Conservation (phyloP, 2,113 vertebrate genomes). For the Vidua chalybeata region DNA sequence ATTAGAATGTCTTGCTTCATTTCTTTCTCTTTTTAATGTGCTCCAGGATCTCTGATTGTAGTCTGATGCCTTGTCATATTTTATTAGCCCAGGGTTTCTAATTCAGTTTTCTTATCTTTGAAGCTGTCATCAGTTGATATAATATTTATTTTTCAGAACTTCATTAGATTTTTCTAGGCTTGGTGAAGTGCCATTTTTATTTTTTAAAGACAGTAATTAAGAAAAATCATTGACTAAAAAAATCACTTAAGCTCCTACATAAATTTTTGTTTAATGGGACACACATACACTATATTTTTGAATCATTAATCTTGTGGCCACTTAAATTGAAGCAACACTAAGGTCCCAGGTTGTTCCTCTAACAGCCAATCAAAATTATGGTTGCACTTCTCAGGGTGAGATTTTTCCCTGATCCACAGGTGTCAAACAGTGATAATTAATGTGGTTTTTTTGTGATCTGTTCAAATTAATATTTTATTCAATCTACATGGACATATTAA, state of each 20-base stretch:
- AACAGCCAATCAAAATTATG: not conserved
- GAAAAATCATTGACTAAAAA: not conserved
- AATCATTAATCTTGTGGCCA: not conserved
- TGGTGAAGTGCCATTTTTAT: not conserved
- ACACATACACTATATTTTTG: not conserved
- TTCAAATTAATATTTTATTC: not conserved
- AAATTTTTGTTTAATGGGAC: not conserved
- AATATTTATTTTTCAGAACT: slow-evolving; percentile 12
- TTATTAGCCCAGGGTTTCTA: slow-evolving; percentile 27
- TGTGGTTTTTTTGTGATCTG: not conserved
- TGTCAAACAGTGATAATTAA: not conserved
- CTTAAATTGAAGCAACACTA: not conserved
- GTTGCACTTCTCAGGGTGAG: not conserved
- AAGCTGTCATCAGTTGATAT: not conserved
- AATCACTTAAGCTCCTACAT: not conserved
- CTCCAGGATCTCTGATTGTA: not conserved
- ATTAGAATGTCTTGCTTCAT: slow-evolving; percentile 17
- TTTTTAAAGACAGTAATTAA: not conserved
- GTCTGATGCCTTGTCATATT: not conserved
- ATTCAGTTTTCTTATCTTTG: slow-evolving; percentile 30
- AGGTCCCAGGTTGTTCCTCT: not conserved
- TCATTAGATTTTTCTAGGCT: not conserved
- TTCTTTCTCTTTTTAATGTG: slow-evolving; percentile 14
- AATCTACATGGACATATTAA: not conserved
- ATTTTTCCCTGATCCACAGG: not conserved